Conservation (phyloP, 2,113 vertebrate genomes). For the Barnardius zonarius region DNA sequence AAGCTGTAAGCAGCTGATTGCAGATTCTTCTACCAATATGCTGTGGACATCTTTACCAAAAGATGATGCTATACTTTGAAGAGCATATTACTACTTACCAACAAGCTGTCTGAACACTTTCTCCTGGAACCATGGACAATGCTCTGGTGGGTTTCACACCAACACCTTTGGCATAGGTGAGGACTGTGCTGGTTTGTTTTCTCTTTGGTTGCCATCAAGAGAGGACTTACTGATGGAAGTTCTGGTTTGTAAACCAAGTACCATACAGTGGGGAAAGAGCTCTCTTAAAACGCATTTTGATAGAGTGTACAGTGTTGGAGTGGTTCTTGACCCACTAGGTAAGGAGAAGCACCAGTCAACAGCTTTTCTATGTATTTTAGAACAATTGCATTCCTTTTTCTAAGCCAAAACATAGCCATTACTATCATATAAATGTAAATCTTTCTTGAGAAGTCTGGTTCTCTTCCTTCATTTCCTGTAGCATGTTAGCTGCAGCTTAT, state of each 20-base stretch:
- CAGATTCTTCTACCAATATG: not conserved
- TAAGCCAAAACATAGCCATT: constrained; percentile 11
- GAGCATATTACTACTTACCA: not conserved
- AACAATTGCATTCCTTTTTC: constrained; percentile 24
- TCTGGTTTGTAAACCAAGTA: not conserved
- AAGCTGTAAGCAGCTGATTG: not conserved
- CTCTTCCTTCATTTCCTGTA: constrained; percentile 50
- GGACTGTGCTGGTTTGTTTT: not conserved
- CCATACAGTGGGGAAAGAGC: not conserved
- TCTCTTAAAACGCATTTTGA: not conserved
- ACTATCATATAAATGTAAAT: not conserved
- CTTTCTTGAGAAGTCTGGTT: constrained; percentile 27
- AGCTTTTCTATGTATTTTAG: constrained; percentile 13
- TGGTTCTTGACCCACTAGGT: not conserved
- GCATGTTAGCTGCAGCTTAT: not conserved
- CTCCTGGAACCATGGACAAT: not conserved
- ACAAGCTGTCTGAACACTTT: not conserved
- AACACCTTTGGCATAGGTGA: not conserved
- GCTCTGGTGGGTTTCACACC: not conserved
- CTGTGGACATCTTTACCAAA: not conserved
- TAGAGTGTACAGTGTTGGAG: not conserved
- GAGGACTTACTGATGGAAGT: not conserved
- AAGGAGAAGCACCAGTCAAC: not conserved
- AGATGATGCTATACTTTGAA: not conserved
- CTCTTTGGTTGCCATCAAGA: not conserved